Percentiles rank a stretch among this genome's conserved stretches.
These are phyloP conservation scores for Drosophila niveifrons DNA, from an alignment of 2,888 invertebrate species.

Conservation along the genomic window DNA sequence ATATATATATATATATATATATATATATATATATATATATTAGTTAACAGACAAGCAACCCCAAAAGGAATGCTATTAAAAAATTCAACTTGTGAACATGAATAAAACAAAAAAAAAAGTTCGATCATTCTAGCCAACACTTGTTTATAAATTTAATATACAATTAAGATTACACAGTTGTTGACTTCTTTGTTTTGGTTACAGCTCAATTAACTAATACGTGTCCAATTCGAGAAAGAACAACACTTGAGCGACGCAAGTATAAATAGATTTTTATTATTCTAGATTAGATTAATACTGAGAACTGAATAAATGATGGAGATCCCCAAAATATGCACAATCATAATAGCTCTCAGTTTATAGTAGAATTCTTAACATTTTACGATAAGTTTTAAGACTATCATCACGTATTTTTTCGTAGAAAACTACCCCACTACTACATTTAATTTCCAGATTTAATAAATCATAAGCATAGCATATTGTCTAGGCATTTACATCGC, in stretches of 20 bases:
- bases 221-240: not conserved
- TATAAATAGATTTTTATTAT: not conserved
- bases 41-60: too few species aligned
- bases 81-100: too few species aligned
- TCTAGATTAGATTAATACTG: not conserved
- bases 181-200: not conserved
- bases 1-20: too few species aligned
- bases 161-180: not conserved
- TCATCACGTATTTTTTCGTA: too few species aligned
- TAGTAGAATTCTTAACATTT: too few species aligned
- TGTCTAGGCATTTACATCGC: slow-evolving; percentile 19
- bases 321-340: not conserved
- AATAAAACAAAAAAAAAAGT: too few species aligned
- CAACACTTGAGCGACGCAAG: not conserved
- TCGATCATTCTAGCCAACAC: too few species aligned
- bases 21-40: too few species aligned
- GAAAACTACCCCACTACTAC: not conserved
- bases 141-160: too few species aligned
- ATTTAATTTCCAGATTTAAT: not conserved
- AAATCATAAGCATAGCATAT: slow-evolving; percentile 12
- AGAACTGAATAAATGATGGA: not conserved
- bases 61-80: too few species aligned
- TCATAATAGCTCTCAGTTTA: not conserved
- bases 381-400: too few species aligned
- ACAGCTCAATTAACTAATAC: not conserved